phyloP scores from a whole-genome alignment of 2,888 invertebrate genomes.

The Clistopyga incitator region DNA sequence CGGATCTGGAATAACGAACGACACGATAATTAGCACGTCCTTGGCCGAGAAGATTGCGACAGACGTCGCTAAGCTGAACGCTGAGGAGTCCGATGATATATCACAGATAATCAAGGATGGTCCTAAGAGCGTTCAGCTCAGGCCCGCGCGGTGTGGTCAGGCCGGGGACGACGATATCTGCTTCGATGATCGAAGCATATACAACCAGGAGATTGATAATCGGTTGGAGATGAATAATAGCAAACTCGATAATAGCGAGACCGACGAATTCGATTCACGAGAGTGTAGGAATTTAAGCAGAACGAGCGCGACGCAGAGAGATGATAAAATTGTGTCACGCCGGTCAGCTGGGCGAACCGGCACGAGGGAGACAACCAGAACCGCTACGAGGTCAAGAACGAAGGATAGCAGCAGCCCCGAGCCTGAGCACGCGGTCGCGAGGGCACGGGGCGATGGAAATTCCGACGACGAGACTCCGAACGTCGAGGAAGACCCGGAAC shows the following conservation, averaged over 20 bases:
- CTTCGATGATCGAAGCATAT: background rate
- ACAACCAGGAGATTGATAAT: slow-evolving; percentile 22
- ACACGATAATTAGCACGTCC: slow-evolving; percentile 37
- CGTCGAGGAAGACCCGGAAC: slow-evolving; percentile 90
- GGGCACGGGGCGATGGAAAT: slow-evolving; percentile 82
- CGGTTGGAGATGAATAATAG: slow-evolving; percentile 7
- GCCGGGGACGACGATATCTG: slow-evolving; percentile 68
- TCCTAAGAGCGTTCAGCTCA: slow-evolving; percentile 71
- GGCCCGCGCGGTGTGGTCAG: slow-evolving; percentile 84
- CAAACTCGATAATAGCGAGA: slow-evolving; percentile 5
- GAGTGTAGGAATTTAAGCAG: slow-evolving; percentile 45
- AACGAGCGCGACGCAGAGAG: slow-evolving; percentile 27
- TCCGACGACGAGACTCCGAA: slow-evolving; percentile 81
- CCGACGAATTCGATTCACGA: background rate
- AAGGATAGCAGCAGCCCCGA: slow-evolving; percentile 71
- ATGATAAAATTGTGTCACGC: slow-evolving; percentile 48
- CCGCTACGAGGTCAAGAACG: slow-evolving; percentile 59
- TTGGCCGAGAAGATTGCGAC: slow-evolving; percentile 59
- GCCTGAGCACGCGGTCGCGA: slow-evolving; percentile 84
- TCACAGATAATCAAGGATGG: slow-evolving; percentile 66
- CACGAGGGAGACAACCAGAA: slow-evolving; percentile 41
- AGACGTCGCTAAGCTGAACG: slow-evolving; percentile 46
- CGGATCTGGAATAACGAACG: slow-evolving; percentile 13
- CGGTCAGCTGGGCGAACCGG: slow-evolving; percentile 41
- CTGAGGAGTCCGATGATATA: slow-evolving; percentile 73